phyloP scores from a whole-genome alignment of 2,113 vertebrate species.

The Tenrec ecaudatus region DNA sequence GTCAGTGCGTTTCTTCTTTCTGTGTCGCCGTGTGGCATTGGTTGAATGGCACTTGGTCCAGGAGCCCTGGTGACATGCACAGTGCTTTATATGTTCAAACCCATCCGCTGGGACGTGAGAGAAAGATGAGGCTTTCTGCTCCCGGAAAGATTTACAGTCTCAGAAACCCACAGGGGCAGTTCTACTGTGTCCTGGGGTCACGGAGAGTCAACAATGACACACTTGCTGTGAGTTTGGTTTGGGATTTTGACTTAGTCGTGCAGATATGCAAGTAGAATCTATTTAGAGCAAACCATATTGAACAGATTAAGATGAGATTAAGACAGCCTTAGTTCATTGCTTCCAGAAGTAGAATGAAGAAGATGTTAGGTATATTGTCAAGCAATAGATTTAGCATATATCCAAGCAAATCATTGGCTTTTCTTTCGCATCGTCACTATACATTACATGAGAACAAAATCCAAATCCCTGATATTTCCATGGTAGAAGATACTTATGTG shows the following conservation, averaged over 20 bases:
- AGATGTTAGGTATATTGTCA: background rate
- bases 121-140: too few species aligned
- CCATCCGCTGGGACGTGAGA: too few species aligned
- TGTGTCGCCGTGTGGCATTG: background rate
- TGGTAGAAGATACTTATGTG: slow-evolving; percentile 21
- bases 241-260: too few species aligned
- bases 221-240: too few species aligned
- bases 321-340: background rate
- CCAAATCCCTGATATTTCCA: background rate
- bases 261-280: background rate
- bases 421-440: background rate
- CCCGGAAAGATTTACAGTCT: too few species aligned
- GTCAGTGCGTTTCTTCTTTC: background rate
- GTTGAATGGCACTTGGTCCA: background rate
- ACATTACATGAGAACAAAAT: slow-evolving; percentile 5
- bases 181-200: too few species aligned
- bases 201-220: too few species aligned
- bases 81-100: too few species aligned
- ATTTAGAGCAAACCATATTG: background rate
- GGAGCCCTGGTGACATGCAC: too few species aligned
- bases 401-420: background rate
- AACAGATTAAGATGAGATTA: background rate
- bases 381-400: background rate
- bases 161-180: too few species aligned
- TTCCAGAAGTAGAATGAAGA: slow-evolving; percentile 29